These are phyloP conservation scores for Cydia pomonella DNA, from an alignment of 1,140 invertebrate genomes.

Conservation along the genomic window DNA sequence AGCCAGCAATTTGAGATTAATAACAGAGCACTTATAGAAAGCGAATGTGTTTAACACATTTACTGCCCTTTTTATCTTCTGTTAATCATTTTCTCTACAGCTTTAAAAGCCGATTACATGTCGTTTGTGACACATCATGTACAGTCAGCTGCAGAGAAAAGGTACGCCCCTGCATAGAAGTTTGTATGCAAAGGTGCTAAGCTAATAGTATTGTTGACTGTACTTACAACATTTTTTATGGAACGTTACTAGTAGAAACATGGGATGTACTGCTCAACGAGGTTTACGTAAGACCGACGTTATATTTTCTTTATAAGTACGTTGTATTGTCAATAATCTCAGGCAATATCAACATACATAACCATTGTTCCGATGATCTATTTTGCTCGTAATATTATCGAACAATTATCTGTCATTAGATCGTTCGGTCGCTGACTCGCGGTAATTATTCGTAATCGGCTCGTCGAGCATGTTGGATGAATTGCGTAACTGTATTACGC, in stretches of 20 bases:
- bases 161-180: too few relatives aligned
- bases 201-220: too few relatives aligned
- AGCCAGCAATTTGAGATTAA: slow-evolving; percentile 1
- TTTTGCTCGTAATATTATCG: slow-evolving; percentile 9
- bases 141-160: too few relatives aligned
- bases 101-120: too few relatives aligned
- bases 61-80: not conserved
- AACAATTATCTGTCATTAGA: slow-evolving; percentile 16
- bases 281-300: too few relatives aligned
- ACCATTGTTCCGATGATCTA: not conserved
- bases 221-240: too few relatives aligned
- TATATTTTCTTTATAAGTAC: too few relatives aligned
- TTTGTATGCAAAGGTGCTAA: too few relatives aligned
- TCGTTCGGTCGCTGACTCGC: not conserved
- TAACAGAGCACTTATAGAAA: not conserved
- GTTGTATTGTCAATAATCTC: not conserved
- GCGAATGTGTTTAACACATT: not conserved
- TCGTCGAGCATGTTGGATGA: slow-evolving; percentile 6
- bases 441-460: slow-evolving; percentile 14
- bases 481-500: slow-evolving; percentile 23
- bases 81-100: too few relatives aligned
- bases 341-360: slow-evolving; percentile 2
- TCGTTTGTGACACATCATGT: too few relatives aligned
- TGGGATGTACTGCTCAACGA: too few relatives aligned
- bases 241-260: too few relatives aligned